Evolutionary conservation across 2,888 invertebrate species (phyloP), one percentile per base, ranked within the genome.

Genomic region (Macrostomum cliftonense): DNA sequence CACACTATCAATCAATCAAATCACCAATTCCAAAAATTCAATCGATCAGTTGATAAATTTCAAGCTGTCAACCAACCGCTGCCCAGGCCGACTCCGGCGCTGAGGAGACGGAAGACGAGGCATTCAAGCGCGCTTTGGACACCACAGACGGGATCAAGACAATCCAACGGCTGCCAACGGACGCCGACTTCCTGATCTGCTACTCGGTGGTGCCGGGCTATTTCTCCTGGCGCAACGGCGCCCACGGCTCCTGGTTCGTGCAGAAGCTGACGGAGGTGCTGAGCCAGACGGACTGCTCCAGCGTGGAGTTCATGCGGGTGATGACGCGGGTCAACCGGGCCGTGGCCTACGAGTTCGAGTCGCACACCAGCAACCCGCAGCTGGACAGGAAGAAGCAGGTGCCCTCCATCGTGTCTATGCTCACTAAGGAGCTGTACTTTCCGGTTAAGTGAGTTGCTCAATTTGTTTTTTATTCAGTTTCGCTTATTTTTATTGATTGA

Each of bases 161-260:
- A 4, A 28, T 28, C 28, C 28, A 28, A 12, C 38, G 48, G 17
- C 87, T 93, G 62, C 91, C 91, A 12, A 76, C 79, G 38, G 85
- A 88, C 71, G 88, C 91, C 2, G 91, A 93, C 71, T 88, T 89
- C 69, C 74, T 93, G 39, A 83, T 91, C 65, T 84, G 83, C 5
- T 91, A 84, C 69, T 89, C 91, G 12, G 91, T 89, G 17, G 82
- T 89, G 52, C 50, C 50, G 12, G 83, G 89, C 47, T 87, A 79
- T 67, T 91, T 80, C 71, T 88, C 89, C 1, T 91, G 89, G 91
- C 78, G 91, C 48, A 91, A 89, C 64, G 84, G 86, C 36, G 82
- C 82, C 21, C 79, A 83, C 54, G 91, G 91, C 1, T 89, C 91
- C 0, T 93, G 91, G 91, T 93, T 89, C 63, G 82, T 93, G 73